Evolutionary conservation across 2,797 vertebrate genomes (phyloP), one percentile per base, ranked within the genome.

Genomic region (Nasua narica): DNA sequence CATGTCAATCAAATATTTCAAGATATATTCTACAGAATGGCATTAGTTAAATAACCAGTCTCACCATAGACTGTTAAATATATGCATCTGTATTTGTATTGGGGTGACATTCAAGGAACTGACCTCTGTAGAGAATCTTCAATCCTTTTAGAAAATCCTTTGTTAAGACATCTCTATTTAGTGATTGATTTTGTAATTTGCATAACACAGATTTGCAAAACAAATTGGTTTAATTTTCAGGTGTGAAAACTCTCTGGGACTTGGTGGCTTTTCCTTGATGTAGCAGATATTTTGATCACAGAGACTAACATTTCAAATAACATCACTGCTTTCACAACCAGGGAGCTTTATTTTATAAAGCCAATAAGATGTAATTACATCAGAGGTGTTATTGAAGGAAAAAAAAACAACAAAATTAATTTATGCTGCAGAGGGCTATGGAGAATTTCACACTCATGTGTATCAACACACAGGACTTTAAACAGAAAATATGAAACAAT

Each of bases 141-240:
- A 95, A 92, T 95, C 60, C 76, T 90, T 95, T 90, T 72, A n/a
- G 72, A 95, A 97, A 97, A 90, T 69, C 62, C 14, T 90, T 97
- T 87, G 48, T 90, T 96, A 90, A 92, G 72, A 86, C 40, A 60
- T 65, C 29, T 93, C 58, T 83, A 50, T 48, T 92, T 94, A 90
- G 72, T 86, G 93, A 96, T 74, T 67, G 79, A 88, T 95, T 97
- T 95, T 91, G 19, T 78, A 96, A 96, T 97, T 97, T 97, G 46
- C 40, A 88, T 96, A 90, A 85, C 65, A 94, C 78, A 96, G 65
- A 95, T 96, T 96, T 97, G 60, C 77, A 96, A 95, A 96, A 97
- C 82, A 98, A 95, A 98, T 96, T 87, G 87, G 60, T 87, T 93
- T 98, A 96, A 97, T 97, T 97, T 97, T 97, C 96, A 97, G 90